Evolutionary conservation across 2,797 vertebrate species (phyloP).

Genomic region (Falco columbarius): DNA sequence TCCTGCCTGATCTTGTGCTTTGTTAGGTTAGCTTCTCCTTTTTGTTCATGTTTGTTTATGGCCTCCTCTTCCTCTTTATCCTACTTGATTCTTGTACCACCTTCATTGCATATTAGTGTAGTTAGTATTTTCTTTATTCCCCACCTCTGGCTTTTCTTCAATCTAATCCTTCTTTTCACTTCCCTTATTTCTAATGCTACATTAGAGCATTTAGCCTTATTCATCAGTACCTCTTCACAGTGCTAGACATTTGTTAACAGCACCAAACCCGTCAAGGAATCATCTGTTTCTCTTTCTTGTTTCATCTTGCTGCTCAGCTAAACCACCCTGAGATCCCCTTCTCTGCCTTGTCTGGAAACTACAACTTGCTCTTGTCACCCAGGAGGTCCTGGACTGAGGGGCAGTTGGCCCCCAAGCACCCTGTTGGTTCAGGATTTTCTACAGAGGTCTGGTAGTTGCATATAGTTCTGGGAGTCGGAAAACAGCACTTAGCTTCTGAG

Average conservation of each 20-base stretch:
- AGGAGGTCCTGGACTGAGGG: not conserved
- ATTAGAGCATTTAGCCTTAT: not conserved
- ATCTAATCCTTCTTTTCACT: not conserved
- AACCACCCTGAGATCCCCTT: not conserved
- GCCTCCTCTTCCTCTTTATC: not conserved
- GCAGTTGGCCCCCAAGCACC: not conserved
- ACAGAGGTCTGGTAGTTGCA: not conserved
- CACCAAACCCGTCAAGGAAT: not conserved
- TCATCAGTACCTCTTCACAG: not conserved
- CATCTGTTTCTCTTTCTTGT: too few species aligned
- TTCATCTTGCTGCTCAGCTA: not conserved
- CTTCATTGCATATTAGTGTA: not conserved
- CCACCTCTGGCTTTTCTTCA: not conserved
- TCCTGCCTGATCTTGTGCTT: not conserved
- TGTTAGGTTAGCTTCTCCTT: not conserved
- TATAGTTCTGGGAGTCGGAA: not conserved
- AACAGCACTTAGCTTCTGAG: not conserved
- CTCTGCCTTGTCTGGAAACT: not conserved
- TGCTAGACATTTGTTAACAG: too few species aligned
- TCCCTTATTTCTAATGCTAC: not conserved
- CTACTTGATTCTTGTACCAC: not conserved
- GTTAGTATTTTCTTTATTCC: not conserved
- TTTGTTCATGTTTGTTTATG: not conserved
- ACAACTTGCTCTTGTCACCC: not conserved
- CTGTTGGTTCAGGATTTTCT: not conserved